Evolutionary conservation across 2,888 invertebrate genomes (phyloP).

Genomic region (Punctoribates punctum): DNA sequence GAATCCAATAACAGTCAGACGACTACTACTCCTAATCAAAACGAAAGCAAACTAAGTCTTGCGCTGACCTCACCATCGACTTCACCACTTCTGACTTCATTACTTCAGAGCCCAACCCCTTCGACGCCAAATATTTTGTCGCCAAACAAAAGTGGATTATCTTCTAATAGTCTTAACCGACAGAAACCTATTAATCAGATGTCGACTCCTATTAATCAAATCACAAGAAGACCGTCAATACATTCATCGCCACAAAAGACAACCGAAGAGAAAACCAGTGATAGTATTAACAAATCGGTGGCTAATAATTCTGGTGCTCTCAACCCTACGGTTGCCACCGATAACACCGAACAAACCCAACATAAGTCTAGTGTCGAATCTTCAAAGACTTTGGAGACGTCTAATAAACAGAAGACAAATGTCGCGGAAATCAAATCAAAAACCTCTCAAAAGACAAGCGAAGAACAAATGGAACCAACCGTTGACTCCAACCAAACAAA

Average conservation of each 20-base stretch:
- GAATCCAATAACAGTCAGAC: background rate
- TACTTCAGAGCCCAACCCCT: conserved; percentile 68
- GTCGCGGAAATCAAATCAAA: background rate
- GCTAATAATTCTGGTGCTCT: background rate
- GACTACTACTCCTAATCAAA: background rate
- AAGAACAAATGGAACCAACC: background rate
- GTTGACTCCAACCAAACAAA: background rate
- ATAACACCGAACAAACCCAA: background rate
- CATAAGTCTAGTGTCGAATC: background rate
- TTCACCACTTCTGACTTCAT: conserved; percentile 71
- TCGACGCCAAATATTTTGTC: conserved; percentile 47
- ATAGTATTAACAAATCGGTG: background rate
- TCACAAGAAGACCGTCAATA: conserved; percentile 6
- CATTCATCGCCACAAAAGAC: background rate
- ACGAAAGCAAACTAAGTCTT: conserved; percentile 31
- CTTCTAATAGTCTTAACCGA: background rate
- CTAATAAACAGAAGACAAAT: background rate
- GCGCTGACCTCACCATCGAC: conserved; percentile 50
- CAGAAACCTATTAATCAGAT: background rate
- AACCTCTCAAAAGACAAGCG: background rate
- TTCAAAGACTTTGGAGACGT: background rate
- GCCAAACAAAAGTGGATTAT: conserved; percentile 44
- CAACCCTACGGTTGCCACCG: background rate
- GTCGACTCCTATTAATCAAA: background rate
- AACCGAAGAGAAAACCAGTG: background rate